These are phyloP conservation scores for Serilophus lunatus DNA, from an alignment of 2,113 vertebrate genomes.

Conservation along the genomic window DNA sequence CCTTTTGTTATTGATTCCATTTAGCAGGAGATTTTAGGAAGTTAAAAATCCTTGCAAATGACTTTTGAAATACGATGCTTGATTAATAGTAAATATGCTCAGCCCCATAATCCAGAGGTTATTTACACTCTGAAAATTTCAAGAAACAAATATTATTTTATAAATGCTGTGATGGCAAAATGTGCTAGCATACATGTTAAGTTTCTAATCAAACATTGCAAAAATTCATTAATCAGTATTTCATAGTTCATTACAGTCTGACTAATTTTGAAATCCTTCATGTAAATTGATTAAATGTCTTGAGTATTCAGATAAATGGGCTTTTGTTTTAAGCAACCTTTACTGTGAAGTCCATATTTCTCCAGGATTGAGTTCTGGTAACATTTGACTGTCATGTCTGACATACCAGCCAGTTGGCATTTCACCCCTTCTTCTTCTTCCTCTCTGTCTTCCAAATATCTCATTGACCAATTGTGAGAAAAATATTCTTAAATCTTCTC, in stretches of 20 bases:
- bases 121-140: constrained; percentile 7
- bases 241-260: constrained; percentile 88
- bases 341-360: constrained; percentile 71
- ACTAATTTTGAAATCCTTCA: constrained; percentile 87
- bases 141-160: constrained; percentile 51
- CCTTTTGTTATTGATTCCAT: neutral
- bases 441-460: neutral
- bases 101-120: neutral
- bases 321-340: constrained; percentile 82
- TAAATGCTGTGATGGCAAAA: constrained; percentile 56
- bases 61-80: neutral
- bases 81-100: neutral
- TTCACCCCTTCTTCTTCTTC: constrained; percentile 17
- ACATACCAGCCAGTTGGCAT: constrained; percentile 50
- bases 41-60: neutral
- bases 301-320: constrained; percentile 79
- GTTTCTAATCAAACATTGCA: constrained; percentile 82
- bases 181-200: constrained; percentile 67
- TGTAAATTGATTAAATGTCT: constrained; percentile 86
- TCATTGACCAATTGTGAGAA: constrained; percentile 25
- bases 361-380: constrained; percentile 48
- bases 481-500: constrained; percentile 50
- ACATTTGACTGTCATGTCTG: constrained; percentile 35
- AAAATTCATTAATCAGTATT: constrained; percentile 87
- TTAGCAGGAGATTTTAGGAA: neutral